These are phyloP conservation scores for Shinisaurus crocodilurus DNA, from an alignment of 2,113 vertebrate species.

Conservation along the genomic window DNA sequence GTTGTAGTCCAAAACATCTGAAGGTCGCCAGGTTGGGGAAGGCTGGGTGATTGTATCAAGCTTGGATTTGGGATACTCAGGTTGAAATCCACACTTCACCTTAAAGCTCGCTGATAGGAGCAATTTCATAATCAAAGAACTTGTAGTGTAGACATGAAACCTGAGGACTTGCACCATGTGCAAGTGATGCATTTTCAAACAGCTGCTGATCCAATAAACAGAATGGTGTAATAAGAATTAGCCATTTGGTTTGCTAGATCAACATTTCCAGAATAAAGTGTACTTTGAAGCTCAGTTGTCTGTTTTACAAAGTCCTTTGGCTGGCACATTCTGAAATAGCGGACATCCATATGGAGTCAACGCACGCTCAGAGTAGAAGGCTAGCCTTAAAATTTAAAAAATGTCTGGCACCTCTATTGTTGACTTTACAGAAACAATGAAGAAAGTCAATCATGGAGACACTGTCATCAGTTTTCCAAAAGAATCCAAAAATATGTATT, in stretches of 20 bases:
- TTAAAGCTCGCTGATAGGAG: neutral
- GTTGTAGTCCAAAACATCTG: too few species aligned
- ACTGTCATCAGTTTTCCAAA: constrained; percentile 14
- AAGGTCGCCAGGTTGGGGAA: too few species aligned
- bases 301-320: neutral
- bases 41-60: neutral
- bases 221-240: neutral
- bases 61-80: neutral
- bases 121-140: neutral
- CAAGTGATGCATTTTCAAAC: neutral
- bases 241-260: neutral
- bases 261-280: neutral
- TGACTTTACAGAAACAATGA: neutral
- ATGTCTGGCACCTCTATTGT: neutral
- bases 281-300: neutral
- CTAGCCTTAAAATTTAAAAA: neutral
- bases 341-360: neutral
- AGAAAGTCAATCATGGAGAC: neutral
- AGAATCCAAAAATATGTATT: neutral
- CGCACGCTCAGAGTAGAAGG: neutral
- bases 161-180: neutral
- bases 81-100: neutral
- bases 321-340: neutral
- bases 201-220: neutral
- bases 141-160: neutral